Evolutionary conservation across 2,797 vertebrate genomes (phyloP), one percentile per base, ranked within the genome.

Genomic region (Rhinella marina): DNA sequence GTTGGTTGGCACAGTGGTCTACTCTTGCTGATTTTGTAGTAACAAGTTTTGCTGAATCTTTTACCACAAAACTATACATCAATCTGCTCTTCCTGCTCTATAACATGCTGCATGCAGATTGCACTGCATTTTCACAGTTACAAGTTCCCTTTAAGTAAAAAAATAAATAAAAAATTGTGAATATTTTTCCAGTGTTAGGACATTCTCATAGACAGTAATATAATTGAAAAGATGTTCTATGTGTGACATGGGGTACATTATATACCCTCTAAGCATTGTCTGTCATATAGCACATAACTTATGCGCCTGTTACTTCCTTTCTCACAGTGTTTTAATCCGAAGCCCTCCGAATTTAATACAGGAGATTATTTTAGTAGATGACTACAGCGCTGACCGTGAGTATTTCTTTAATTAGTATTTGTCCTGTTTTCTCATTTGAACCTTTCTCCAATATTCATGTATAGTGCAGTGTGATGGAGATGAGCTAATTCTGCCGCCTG

Each of bases 341-440:
- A 99, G 97, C 82, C 98, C 98, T 84, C 90, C 95, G 50, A 92
- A 91, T 90, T 93, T 99, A 90, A 97, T 99, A 90, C 98, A 97
- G 90, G 98, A 99, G 92, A 97, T 99, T 73, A 97, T 99, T 92
- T 93, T 99, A 89, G 97, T 99, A 75, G 98, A 99, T 87, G 98
- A 99, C 95, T 99, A 98, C 96, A 99, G 98, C 93, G 94, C 96
- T 0, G 97, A 99, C 90, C 91, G 98, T 99, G 94, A 97, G 98
- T 97, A 59, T 87, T 57, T 32, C 83, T 61, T 66, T 62, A 68
- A 29, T 27, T 7, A 29, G 64, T 52, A 27, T 48, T 32, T 29
- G 23, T 62, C 7, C 21, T 32, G 9, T 77, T 75, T 27, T 73
- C 41, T 27, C 29, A 59, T 75, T 61, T 75, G 9, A 41, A 50